A percentile compares a stretch with the other conserved stretches of the same genome.
phyloP scores from a whole-genome alignment of 2,113 vertebrate species.

The Stictonetta naevosa region DNA sequence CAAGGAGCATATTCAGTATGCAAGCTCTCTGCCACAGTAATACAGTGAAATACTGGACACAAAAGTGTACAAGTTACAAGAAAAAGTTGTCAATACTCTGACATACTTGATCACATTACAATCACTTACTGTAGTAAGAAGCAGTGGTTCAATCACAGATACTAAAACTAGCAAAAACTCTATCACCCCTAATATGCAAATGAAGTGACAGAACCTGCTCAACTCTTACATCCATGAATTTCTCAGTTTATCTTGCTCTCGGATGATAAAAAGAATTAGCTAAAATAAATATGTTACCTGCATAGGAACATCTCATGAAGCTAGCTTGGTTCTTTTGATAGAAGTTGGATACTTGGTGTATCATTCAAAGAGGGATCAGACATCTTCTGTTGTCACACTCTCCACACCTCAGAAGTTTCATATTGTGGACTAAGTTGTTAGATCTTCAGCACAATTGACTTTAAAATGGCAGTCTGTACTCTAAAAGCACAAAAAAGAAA shows the following conservation, averaged over 20 bases:
- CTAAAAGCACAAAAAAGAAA: neutral
- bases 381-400: neutral
- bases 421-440: neutral
- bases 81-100: conserved; percentile 42
- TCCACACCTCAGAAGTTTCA: neutral
- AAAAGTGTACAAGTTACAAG: neutral
- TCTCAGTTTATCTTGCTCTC: conserved; percentile 21
- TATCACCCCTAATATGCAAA: conserved; percentile 28
- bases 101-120: conserved; percentile 56
- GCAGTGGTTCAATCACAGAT: conserved; percentile 56
- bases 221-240: neutral
- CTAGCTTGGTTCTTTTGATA: neutral
- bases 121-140: conserved; percentile 61
- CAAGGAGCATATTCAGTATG: neutral
- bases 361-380: neutral
- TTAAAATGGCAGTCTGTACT: conserved; percentile 4
- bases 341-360: neutral
- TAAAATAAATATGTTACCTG: conserved; percentile 60
- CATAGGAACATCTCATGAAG: conserved; percentile 18
- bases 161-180: conserved; percentile 46
- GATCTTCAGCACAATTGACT: neutral
- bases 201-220: conserved; percentile 39
- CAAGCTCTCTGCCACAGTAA: neutral
- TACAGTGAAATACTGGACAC: neutral
- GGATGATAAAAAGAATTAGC: conserved; percentile 51